Conservation (phyloP, 2,888 invertebrate species). For the Adela reaumurella region DNA sequence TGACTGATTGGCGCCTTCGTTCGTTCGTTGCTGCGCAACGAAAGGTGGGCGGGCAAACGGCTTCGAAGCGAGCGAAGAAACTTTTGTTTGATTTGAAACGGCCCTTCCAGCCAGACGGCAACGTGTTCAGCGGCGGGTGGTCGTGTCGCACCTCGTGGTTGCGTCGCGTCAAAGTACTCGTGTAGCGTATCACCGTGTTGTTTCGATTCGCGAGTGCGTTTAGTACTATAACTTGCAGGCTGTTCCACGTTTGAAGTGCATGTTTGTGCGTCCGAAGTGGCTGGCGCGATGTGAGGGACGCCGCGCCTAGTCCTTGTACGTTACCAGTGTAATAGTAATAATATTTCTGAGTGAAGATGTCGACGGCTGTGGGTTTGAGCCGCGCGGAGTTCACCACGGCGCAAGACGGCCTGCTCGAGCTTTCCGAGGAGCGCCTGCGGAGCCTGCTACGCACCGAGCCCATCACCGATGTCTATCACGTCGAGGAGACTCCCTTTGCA, state of each 20-base stretch:
- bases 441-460: conserved; percentile 69
- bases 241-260: neutral
- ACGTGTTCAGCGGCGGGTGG: conserved; percentile 56
- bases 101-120: conserved; percentile 23
- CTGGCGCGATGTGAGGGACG: neutral
- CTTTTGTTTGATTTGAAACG: too few relatives aligned
- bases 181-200: neutral
- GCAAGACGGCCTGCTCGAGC: conserved; percentile 69
- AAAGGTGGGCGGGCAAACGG: too few relatives aligned
- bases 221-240: neutral
- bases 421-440: conserved; percentile 64
- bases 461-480: conserved; percentile 73
- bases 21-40: too few relatives aligned
- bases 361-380: conserved; percentile 30
- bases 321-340: neutral
- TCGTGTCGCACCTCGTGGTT: conserved; percentile 33
- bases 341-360: neutral
- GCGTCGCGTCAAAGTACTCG: neutral
- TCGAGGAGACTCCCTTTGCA: conserved; percentile 81
- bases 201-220: neutral
- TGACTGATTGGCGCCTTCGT: too few relatives aligned
- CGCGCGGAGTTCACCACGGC: conserved; percentile 56
- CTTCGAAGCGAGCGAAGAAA: too few relatives aligned
- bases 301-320: neutral
- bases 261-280: neutral